These are phyloP conservation scores for Disparrhopalites patrizii DNA, from an alignment of 2,888 invertebrate species.

Conservation along the genomic window DNA sequence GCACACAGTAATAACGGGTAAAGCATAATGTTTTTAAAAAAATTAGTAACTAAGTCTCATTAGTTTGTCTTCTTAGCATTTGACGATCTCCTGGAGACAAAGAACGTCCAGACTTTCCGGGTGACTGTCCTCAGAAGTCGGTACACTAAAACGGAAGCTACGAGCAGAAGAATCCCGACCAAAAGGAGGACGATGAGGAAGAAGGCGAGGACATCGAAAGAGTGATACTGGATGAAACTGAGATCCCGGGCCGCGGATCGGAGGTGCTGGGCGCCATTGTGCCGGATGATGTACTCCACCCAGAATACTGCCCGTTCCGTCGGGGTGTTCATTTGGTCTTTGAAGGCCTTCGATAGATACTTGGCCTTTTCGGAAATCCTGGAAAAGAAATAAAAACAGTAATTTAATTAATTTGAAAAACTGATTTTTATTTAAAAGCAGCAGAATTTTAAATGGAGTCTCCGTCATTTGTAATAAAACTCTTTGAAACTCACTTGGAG, in stretches of 20 bases:
- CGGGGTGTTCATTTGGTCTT: constrained; percentile 49
- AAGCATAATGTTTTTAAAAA: too few species aligned
- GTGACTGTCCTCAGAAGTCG: too few species aligned
- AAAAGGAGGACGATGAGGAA: background rate
- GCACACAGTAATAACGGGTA: too few species aligned
- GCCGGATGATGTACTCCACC: constrained; percentile 52
- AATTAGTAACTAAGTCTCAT: too few species aligned
- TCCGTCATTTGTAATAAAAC: background rate
- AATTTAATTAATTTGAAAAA: background rate
- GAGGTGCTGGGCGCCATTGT: constrained; percentile 42
- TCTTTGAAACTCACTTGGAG: constrained; percentile 24
- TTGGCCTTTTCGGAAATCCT: constrained; percentile 10
- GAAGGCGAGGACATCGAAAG: constrained; percentile 45
- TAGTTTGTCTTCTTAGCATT: too few species aligned
- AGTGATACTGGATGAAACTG: constrained; percentile 48
- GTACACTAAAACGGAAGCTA: too few species aligned
- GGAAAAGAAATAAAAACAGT: background rate
- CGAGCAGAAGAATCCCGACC: too few species aligned
- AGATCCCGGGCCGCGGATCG: constrained; percentile 47
- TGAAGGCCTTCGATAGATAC: constrained; percentile 53
- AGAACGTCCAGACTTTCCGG: too few species aligned
- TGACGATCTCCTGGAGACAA: too few species aligned
- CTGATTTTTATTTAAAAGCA: background rate
- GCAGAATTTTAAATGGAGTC: background rate
- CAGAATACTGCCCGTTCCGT: constrained; percentile 21